These are phyloP conservation scores for Drosophila pandora DNA, from an alignment of 1,140 invertebrate genomes.

Conservation along the genomic window DNA sequence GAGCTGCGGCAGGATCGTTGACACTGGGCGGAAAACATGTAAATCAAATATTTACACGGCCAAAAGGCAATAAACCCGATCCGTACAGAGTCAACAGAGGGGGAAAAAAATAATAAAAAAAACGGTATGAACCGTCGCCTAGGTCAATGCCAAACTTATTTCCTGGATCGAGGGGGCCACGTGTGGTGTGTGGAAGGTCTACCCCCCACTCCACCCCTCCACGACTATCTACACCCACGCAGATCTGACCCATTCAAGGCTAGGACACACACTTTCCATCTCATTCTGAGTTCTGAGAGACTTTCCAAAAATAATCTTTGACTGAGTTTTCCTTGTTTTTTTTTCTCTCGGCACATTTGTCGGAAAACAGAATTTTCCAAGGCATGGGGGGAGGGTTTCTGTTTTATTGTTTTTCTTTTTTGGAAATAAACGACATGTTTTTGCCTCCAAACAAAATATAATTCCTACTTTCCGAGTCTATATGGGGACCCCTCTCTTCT, in stretches of 20 bases:
- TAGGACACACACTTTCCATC: slow-evolving; percentile 17
- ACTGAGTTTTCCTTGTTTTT: slow-evolving; percentile 44
- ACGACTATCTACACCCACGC: slow-evolving; percentile 7
- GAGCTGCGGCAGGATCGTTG: slow-evolving; percentile 49
- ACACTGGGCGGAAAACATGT: slow-evolving; percentile 58
- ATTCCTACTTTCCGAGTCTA: slow-evolving; percentile 32
- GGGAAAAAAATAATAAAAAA: not conserved
- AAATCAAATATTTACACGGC: slow-evolving; percentile 64
- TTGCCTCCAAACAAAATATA: slow-evolving; percentile 52
- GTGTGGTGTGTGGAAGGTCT: slow-evolving; percentile 11
- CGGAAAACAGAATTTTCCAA: slow-evolving; percentile 18
- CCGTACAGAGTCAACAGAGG: not conserved
- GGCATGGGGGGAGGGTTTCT: slow-evolving; percentile 25
- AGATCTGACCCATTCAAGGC: slow-evolving; percentile 48
- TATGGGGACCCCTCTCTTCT: slow-evolving; percentile 16
- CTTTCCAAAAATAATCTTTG: slow-evolving; percentile 53
- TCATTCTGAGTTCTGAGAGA: not conserved
- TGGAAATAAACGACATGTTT: slow-evolving; percentile 50
- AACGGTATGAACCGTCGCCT: slow-evolving; percentile 20
- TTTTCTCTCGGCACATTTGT: slow-evolving; percentile 40
- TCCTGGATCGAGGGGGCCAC: slow-evolving; percentile 46
- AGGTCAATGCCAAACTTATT: slow-evolving; percentile 57
- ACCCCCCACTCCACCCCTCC: not conserved
- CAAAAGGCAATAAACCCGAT: slow-evolving; percentile 55
- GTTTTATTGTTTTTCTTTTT: slow-evolving; percentile 35